Evolutionary conservation across 2,797 vertebrate genomes (phyloP).

Genomic region (Eulemur albifrons): DNA sequence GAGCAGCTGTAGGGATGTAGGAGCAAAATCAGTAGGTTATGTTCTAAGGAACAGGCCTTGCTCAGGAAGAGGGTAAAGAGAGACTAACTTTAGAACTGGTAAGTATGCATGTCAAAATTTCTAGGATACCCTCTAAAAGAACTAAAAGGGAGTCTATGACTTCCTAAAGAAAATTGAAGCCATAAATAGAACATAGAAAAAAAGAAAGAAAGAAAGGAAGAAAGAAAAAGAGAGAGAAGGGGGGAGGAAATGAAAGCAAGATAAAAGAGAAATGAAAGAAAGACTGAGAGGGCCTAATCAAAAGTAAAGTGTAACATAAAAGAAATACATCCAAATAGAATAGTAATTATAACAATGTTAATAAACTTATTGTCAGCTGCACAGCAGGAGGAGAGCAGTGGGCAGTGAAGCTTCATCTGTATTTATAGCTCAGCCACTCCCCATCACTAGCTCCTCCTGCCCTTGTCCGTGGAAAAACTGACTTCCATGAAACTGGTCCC

Average conservation of each 20-base stretch:
- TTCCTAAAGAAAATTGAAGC: neutral
- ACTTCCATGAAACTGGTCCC: too few species aligned
- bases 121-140: neutral
- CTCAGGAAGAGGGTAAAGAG: neutral
- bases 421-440: too few species aligned
- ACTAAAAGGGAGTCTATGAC: neutral
- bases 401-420: too few species aligned
- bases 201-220: neutral
- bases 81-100: neutral
- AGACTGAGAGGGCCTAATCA: neutral
- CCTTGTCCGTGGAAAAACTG: too few species aligned
- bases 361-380: neutral
- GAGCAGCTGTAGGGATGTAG: neutral
- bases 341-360: neutral
- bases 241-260: neutral
- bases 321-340: neutral
- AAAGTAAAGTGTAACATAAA: slow-evolving; percentile 15
- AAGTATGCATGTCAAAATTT: neutral
- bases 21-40: neutral
- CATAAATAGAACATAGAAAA: neutral
- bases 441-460: too few species aligned
- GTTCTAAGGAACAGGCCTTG: neutral
- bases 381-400: too few species aligned
- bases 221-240: neutral
- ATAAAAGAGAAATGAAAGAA: neutral